phyloP scores from a whole-genome alignment of 2,113 vertebrate genomes.

The Scalopus aquaticus region DNA sequence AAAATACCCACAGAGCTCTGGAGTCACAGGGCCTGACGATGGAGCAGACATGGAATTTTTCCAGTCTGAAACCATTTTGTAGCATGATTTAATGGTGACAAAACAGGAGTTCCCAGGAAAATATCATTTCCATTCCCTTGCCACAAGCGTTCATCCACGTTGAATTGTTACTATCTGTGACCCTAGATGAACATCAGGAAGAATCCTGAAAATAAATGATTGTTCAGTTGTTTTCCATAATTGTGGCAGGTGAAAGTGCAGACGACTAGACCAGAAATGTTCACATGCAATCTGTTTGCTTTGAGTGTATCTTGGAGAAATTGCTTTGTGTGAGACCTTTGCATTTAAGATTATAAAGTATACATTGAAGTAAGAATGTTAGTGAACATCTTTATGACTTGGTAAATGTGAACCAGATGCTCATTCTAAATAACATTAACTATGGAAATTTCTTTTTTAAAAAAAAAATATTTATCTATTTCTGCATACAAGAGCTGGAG shows the following conservation, averaged over 20 bases:
- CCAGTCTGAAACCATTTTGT: slow-evolving; percentile 26
- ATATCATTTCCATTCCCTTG: slow-evolving; percentile 36
- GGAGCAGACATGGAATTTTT: background rate
- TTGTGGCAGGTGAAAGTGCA: background rate
- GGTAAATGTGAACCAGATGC: background rate
- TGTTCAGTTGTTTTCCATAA: slow-evolving; percentile 24
- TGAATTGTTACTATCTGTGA: slow-evolving; percentile 30
- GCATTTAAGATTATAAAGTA: background rate
- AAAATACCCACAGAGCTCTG: slow-evolving; percentile 18
- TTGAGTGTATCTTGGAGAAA: background rate
- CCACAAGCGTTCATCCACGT: background rate
- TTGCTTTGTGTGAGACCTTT: background rate
- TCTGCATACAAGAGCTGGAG: too few species aligned
- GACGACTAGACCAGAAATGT: background rate
- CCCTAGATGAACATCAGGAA: background rate
- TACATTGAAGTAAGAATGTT: background rate
- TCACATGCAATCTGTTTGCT: background rate
- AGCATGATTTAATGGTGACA: slow-evolving; percentile 56
- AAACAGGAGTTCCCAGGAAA: slow-evolving; percentile 62
- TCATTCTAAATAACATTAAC: background rate
- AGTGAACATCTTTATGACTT: background rate
- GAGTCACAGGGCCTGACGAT: background rate
- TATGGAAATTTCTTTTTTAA: background rate
- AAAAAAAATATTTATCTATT: too few species aligned
- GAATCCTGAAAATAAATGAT: background rate